These are phyloP conservation scores for Ladona fulva DNA, from an alignment of 1,140 invertebrate species.

Conservation along the genomic window DNA sequence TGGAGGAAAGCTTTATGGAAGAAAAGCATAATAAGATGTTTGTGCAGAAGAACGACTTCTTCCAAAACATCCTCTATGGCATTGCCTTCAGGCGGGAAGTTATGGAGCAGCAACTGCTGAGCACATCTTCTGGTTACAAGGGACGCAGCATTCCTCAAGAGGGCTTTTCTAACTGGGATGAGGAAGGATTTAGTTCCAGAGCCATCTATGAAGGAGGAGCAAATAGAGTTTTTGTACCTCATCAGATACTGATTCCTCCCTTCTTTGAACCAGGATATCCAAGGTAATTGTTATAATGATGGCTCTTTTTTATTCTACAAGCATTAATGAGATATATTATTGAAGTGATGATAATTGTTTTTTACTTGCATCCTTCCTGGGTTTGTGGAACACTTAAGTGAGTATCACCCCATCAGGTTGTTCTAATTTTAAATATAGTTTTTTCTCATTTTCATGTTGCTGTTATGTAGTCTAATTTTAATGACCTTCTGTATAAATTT, in stretches of 20 bases:
- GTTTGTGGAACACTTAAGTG: too few relatives aligned
- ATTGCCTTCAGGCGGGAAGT: conserved; percentile 33
- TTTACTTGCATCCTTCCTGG: too few relatives aligned
- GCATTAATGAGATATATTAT: too few relatives aligned
- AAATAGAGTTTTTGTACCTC: conserved; percentile 41
- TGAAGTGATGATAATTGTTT: too few relatives aligned
- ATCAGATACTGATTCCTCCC: conserved; percentile 32
- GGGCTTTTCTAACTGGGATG: conserved; percentile 27
- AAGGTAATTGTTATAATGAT: conserved; percentile 28
- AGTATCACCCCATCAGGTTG: too few relatives aligned
- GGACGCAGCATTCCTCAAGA: conserved; percentile 13
- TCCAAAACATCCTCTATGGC: conserved; percentile 38
- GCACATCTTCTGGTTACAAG: conserved; percentile 30
- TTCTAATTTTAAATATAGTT: too few relatives aligned
- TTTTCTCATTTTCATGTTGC: too few relatives aligned
- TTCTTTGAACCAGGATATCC: conserved; percentile 36
- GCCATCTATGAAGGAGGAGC: conserved; percentile 35
- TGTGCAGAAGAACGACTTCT: conserved; percentile 42
- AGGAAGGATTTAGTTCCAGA: conserved; percentile 26
- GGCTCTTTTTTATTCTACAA: neutral
- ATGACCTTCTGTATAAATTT: too few relatives aligned
- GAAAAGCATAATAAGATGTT: conserved; percentile 38
- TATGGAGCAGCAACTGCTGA: conserved; percentile 28
- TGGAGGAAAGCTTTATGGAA: conserved; percentile 35
- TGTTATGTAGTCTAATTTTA: too few relatives aligned